Conservation (phyloP, 2,888 invertebrate species). For the Andrena chrysosceles region DNA sequence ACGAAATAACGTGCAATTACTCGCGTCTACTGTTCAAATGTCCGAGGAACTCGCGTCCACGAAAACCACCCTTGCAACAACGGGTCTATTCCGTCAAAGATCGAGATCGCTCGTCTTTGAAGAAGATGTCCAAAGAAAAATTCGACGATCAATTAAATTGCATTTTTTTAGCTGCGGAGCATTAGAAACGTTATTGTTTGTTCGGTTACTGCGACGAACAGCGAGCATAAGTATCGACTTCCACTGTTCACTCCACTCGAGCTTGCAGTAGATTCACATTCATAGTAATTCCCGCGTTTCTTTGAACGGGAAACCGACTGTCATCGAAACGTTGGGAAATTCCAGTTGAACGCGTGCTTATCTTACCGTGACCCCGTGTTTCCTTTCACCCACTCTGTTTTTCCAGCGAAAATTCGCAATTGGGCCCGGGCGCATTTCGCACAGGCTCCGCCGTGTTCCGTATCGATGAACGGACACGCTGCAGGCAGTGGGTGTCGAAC, state of each 20-base stretch:
- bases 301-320: no score
- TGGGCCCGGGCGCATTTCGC: not conserved
- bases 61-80: no score
- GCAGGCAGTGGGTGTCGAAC: slow-evolving; percentile 12
- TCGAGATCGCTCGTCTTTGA: no score
- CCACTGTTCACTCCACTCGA: no score
- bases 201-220: no score
- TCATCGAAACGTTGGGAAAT: not conserved
- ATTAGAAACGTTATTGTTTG: no score
- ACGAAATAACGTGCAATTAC: slow-evolving; percentile 43
- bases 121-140: no score
- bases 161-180: no score
- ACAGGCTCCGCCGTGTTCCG: not conserved
- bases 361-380: not conserved
- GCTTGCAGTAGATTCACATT: no score
- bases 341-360: not conserved
- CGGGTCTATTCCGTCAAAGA: not conserved
- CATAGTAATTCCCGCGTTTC: no score
- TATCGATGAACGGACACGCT: not conserved
- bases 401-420: slow-evolving; percentile 1
- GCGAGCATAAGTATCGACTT: no score
- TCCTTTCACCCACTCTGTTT: not conserved
- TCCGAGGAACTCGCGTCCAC: not conserved
- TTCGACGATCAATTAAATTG: no score
- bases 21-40: slow-evolving; percentile 7